Conservation (phyloP, 2,888 invertebrate species). For the Noctua comes region DNA sequence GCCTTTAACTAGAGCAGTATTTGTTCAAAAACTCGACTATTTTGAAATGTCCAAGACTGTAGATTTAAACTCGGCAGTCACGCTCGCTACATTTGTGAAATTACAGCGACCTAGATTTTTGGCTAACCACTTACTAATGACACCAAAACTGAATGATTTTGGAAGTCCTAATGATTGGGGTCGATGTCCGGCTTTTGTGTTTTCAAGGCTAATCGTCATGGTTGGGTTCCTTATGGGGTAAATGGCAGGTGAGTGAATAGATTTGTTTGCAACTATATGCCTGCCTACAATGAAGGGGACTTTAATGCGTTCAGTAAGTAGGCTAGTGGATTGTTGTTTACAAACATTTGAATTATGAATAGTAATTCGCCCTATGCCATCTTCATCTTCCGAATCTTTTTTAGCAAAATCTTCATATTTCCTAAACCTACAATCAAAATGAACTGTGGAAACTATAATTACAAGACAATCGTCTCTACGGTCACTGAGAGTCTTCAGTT, state of each 20-base stretch:
- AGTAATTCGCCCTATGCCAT: not conserved
- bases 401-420: not conserved
- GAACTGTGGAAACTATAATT: not conserved
- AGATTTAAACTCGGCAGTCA: slow-evolving; percentile 60
- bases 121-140: slow-evolving; percentile 59
- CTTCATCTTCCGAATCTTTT: not conserved
- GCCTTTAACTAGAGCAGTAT: slow-evolving; percentile 51
- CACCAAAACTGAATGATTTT: slow-evolving; percentile 57
- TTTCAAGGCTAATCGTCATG: slow-evolving; percentile 55
- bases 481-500: not conserved
- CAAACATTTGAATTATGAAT: slow-evolving; percentile 18
- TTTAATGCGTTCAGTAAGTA: slow-evolving; percentile 4
- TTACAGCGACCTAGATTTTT: slow-evolving; percentile 67
- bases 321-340: slow-evolving; percentile 32
- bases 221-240: slow-evolving; percentile 49
- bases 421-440: not conserved
- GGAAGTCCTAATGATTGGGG: slow-evolving; percentile 48
- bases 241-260: slow-evolving; percentile 39
- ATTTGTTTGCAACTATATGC: slow-evolving; percentile 28
- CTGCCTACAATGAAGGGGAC: slow-evolving; percentile 33
- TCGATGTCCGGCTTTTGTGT: slow-evolving; percentile 51
- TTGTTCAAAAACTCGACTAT: slow-evolving; percentile 49
- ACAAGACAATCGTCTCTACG: not conserved
- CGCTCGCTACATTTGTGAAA: slow-evolving; percentile 70
- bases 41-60: slow-evolving; percentile 43